These are phyloP conservation scores for Anguilla pacifica DNA, from an alignment of 2,797 vertebrate species.

Conservation along the genomic window DNA sequence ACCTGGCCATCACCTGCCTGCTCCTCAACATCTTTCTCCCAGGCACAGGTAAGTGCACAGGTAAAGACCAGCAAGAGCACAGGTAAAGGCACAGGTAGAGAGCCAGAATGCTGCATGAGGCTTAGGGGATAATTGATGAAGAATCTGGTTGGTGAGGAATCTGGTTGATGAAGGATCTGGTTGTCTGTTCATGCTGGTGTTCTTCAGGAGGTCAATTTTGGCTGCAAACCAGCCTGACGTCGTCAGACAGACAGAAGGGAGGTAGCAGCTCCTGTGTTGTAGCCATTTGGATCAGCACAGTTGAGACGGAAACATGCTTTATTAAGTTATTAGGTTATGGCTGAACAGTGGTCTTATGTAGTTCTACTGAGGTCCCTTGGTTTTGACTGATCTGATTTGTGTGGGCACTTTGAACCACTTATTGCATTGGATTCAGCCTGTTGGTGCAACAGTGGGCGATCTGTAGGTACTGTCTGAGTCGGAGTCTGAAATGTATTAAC, in stretches of 20 bases:
- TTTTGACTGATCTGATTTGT: background rate
- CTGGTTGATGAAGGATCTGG: background rate
- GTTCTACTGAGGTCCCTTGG: background rate
- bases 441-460: background rate
- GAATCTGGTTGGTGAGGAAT: no score
- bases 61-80: background rate
- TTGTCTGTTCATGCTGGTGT: background rate
- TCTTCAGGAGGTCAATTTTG: background rate
- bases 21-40: constrained; percentile 26
- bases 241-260: background rate
- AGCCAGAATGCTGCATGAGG: background rate
- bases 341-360: background rate
- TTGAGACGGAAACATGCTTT: background rate
- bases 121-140: background rate
- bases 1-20: constrained; percentile 33
- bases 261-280: background rate
- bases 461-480: background rate
- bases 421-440: background rate
- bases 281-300: background rate
- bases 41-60: constrained; percentile 24
- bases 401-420: no score
- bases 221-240: background rate
- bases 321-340: background rate
- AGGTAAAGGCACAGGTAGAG: background rate
- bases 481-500: no score